These are phyloP conservation scores for Ferdinandea cuprea DNA, from an alignment of 2,888 invertebrate species.

Conservation along the genomic window DNA sequence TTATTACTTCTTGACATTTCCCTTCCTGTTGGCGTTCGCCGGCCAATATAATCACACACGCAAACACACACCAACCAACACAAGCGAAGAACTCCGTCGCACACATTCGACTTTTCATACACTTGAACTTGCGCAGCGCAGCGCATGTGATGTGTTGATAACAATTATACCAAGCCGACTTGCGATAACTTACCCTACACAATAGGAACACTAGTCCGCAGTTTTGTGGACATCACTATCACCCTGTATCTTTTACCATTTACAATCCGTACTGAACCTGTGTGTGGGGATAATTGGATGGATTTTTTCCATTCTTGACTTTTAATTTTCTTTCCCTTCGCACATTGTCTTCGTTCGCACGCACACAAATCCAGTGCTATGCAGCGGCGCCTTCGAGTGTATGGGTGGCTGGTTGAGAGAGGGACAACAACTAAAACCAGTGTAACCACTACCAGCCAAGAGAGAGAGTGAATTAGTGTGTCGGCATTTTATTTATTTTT, in stretches of 20 bases:
- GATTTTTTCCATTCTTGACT: conserved; percentile 24
- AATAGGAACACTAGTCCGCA: conserved; percentile 38
- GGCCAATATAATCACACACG: conserved; percentile 33
- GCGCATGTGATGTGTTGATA: conserved; percentile 55
- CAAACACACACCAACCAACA: no score
- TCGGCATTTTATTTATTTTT: conserved; percentile 61
- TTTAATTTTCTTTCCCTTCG: conserved; percentile 41
- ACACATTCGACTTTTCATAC: conserved; percentile 47
- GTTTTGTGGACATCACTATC: conserved; percentile 17
- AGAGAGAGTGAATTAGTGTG: conserved; percentile 67
- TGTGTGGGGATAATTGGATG: conserved; percentile 42
- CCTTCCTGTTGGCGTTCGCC: conserved; percentile 54
- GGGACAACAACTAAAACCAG: conserved; percentile 14
- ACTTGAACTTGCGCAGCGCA: conserved; percentile 70
- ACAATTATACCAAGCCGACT: conserved; percentile 29
- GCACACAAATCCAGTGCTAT: conserved; percentile 6
- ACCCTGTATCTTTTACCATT: not conserved
- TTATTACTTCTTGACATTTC: conserved; percentile 50
- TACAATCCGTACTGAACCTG: conserved; percentile 12
- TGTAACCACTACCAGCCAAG: no score
- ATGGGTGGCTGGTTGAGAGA: conserved; percentile 8
- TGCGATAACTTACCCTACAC: conserved; percentile 64
- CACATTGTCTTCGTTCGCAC: conserved; percentile 40
- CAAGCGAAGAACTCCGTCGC: not conserved
- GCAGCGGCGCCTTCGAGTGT: not conserved